Evolutionary conservation across 2,113 vertebrate genomes (phyloP), one percentile per base, ranked within the genome.

Genomic region (Tiliqua scincoides): DNA sequence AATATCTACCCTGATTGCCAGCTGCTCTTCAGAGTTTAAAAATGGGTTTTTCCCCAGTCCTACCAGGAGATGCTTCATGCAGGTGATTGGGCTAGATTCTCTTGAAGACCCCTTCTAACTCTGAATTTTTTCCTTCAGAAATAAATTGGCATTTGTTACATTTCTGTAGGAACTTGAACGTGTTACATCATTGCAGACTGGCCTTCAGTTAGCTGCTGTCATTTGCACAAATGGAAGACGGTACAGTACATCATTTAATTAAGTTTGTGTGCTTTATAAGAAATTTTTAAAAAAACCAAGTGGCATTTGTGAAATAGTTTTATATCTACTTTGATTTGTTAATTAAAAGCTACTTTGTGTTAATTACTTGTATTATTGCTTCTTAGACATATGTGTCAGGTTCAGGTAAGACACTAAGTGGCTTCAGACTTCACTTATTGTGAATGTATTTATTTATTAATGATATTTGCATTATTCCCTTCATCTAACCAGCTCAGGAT

Each of bases 201-300:
- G 98, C 89, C 97, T 99, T 85, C 98, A 99, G 90, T 86, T 99
- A 91, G 99, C 98, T 79, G 98, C 98, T 1, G 99, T 99, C 89
- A 99, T 99, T 94, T 99, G 99, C 94, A 98, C 98, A 27, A 98
- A 99, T 90, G 98, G 98, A 90, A 97, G 99, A 91, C 98, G 99
- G 99, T 99, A 97, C 89, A 80, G 88, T 90, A 40, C 90, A 92
- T 76, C 54, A 32, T 88, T 40, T 83, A 88, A 37, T 25, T 70
- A 9, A 52, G 9, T 3, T 30, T 86, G 25, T 21, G 65, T 63
- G 25, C 23, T 54, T 57, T 67, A 37, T 11, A 76, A 11, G 23
- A 67, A 17, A 89, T 65, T n/a, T n/a, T n/a, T n/a, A n/a, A n/a
- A 82, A 87, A 52, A 84, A 74, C 23, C 32, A 35, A 52, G 43